Evolutionary conservation across 2,888 invertebrate genomes (phyloP), one percentile per base, ranked within the genome.

Genomic region (Empis livida): DNA sequence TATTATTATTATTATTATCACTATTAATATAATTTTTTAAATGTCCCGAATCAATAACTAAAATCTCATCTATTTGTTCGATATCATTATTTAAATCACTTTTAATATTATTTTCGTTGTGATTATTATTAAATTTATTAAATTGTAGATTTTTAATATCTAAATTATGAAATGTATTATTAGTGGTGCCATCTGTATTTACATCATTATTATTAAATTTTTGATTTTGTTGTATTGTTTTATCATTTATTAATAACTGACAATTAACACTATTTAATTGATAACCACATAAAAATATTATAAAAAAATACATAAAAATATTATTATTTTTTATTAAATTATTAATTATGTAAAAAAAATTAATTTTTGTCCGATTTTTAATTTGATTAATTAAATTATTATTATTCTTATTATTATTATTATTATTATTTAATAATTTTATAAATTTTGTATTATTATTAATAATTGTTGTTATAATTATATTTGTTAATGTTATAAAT

Each of bases 271-370:
- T 50, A 44, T 51, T 49, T 32, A 56, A 49, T 53, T 55, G 54
- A 49, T 51, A 55, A 51, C 56, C 54, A 55, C 57, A 55, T 54
- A 58, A 51, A 53, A 57, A 55, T 45, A 56, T 50, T 51, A 56
- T 49, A 54, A 50, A 40, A 54, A 39, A 11, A 39, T 39, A 39
- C 39, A 39, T 39, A 15, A 39, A 39, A 39, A 17, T 15, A 39
- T 39, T 39, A 39, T 39, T 39, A n/a, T n/a, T n/a, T n/a, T n/a
- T n/a, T n/a, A n/a, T n/a, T 13, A 13, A 11, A 37, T 37, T 37
- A 37, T 37, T 37, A 37, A n/a, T 37, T 16, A 10, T 38, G 16
- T 38, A n/a, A n/a, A 37, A 37, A 37, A 14, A 14, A 27, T 27
- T 27, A 9, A 27, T 27, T 27, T 27, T 27, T 27, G 23, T 27